Evolutionary conservation across 2,888 invertebrate species (phyloP).

Genomic region (Mermis nigrescens): DNA sequence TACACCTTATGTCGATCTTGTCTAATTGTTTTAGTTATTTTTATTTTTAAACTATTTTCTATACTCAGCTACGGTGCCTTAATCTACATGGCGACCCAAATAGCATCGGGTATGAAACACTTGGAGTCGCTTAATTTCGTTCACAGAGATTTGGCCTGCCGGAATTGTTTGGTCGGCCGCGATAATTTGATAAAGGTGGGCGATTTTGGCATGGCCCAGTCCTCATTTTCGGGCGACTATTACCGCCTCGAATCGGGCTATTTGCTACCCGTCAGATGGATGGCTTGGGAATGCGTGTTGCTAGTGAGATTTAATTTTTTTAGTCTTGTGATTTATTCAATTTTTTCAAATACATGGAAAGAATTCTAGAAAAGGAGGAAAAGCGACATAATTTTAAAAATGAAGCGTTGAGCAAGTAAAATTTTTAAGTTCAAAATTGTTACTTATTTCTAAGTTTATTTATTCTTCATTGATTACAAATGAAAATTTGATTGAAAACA

Average conservation of each 20-base stretch:
- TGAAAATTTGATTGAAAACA: too few relatives aligned
- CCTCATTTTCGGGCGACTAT: slow-evolving; percentile 55
- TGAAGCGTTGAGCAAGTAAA: too few relatives aligned
- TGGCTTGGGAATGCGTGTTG: slow-evolving; percentile 66
- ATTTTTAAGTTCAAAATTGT: too few relatives aligned
- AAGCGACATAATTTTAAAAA: too few relatives aligned
- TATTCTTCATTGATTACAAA: too few relatives aligned
- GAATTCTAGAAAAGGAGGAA: too few relatives aligned
- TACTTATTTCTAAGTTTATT: too few relatives aligned
- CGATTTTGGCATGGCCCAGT: slow-evolving; percentile 62
- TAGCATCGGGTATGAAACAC: slow-evolving; percentile 74
- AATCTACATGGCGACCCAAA: slow-evolving; percentile 60
- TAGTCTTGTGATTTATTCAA: not conserved
- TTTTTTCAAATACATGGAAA: not conserved
- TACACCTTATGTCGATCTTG: slow-evolving; percentile 5
- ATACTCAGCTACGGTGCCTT: slow-evolving; percentile 53
- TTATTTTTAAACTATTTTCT: slow-evolving; percentile 34
- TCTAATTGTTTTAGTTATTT: too few relatives aligned
- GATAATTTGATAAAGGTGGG: slow-evolving; percentile 55
- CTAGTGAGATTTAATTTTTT: slow-evolving; percentile 21
- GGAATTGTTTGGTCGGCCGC: slow-evolving; percentile 64
- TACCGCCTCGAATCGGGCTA: slow-evolving; percentile 57
- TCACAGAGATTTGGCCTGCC: slow-evolving; percentile 64
- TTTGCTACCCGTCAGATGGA: slow-evolving; percentile 64
- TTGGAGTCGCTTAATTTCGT: slow-evolving; percentile 69